Base-by-base conservation (phyloP, 2,113 vertebrate genomes). In the Arvicanthis niloticus region DNA sequence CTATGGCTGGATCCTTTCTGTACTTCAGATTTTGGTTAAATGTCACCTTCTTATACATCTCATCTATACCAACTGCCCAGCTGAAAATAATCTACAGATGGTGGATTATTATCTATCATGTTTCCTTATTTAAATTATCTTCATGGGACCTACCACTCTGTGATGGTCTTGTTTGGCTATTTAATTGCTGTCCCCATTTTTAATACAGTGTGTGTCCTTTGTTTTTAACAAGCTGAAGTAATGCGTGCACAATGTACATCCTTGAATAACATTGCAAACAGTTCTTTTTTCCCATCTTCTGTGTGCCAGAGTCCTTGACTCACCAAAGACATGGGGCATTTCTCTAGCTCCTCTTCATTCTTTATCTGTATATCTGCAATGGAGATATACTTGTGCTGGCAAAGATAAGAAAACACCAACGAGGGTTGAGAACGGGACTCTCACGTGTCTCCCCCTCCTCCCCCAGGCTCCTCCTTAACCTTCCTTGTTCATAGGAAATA, bases 311-410 rank as follows among this genome's bases (percentile, higher is more conserved):
- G 9, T 16, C 68, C 22, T 16, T 42, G 2, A 45, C 99, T 99
- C 95, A 99, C 99, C 99, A 99, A 97, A 89, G 99, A 99, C 98
- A 99, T 98, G 12, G 99, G 99, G 91, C 99, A 99, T 94, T 99
- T 99, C 94, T 99, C 99, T 89, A 99, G 98, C 95, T 99, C 99
- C 48, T 99, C 99, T 96, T 99, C 99, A 0, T 98, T 99, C 97
- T 99, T 99, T 97, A 99, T 99, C 98, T 99, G 99, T 51, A 99
- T 90, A n/a, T 99, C 99, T 0, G 99, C 99, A 53, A 99, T 99
- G 92, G 99, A 99, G 51, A 99, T 65, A 6, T 99, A 99, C 94
- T 99, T 99, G 98, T 99, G 99, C 99, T 99, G 98, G 60, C 34
- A 92, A 82, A 97, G 96, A 98, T 1, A 98, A 95, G 45, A 78